Percentiles rank a stretch among this genome's conserved stretches.
These are phyloP conservation scores for Pangasius macronema DNA, from an alignment of 2,797 vertebrate genomes.

Conservation along the genomic window DNA sequence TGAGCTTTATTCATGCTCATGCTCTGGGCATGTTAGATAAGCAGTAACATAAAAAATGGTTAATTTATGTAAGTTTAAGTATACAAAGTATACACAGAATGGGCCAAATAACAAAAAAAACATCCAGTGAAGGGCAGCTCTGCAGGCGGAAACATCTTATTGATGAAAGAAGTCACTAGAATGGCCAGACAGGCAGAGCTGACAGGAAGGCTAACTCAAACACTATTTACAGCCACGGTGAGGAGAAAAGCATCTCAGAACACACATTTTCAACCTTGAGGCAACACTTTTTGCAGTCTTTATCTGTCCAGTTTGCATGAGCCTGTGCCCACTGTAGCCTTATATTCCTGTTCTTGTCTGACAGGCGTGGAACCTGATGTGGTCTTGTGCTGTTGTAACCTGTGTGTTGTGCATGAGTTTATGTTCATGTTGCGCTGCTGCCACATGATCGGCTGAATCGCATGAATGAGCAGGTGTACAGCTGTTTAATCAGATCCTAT, in stretches of 20 bases:
- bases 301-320: not conserved
- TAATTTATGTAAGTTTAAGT: not conserved
- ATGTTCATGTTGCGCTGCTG: too few species aligned
- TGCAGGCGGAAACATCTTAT: not conserved
- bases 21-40: not conserved
- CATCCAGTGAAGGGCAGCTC: not conserved
- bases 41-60: not conserved
- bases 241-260: not conserved
- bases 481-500: not conserved
- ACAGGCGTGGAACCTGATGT: not conserved
- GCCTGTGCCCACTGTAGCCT: not conserved
- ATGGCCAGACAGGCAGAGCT: not conserved
- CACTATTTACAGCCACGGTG: not conserved
- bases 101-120: not conserved
- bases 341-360: not conserved
- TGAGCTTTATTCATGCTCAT: not conserved
- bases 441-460: too few species aligned
- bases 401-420: not conserved
- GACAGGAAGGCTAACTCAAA: not conserved
- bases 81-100: not conserved
- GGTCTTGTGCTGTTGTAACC: not conserved
- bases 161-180: not conserved
- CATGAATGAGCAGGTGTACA: not conserved
- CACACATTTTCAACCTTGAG: not conserved
- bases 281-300: not conserved